These are phyloP conservation scores for Encarsia formosa DNA, from an alignment of 2,888 invertebrate species.

Conservation along the genomic window DNA sequence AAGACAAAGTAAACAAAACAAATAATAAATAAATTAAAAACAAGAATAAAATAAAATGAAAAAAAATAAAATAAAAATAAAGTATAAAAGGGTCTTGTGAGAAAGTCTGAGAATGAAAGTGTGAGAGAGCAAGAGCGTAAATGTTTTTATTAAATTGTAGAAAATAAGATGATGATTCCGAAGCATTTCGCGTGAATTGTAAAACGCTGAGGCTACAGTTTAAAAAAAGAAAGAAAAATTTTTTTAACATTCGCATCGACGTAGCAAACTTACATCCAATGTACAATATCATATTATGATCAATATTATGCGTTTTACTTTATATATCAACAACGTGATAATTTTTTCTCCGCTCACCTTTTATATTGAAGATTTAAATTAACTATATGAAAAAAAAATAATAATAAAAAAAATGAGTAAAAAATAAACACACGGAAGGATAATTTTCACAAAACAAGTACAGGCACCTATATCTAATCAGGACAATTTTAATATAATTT, in stretches of 20 bases:
- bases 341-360: slow-evolving; percentile 34
- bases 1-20: slow-evolving; percentile 10
- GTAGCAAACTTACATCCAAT: slow-evolving; percentile 39
- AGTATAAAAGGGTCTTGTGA: slow-evolving; percentile 24
- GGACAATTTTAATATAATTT: no score
- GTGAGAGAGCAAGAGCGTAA: slow-evolving; percentile 9
- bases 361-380: slow-evolving; percentile 27
- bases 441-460: no score
- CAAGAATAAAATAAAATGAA: slow-evolving; percentile 16
- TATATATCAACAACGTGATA: slow-evolving; percentile 33
- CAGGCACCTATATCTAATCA: no score
- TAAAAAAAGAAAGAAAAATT: slow-evolving; percentile 32
- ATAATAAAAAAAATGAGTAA: no score
- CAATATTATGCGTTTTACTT: slow-evolving; percentile 39
- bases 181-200: slow-evolving; percentile 39
- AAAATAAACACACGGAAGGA: no score
- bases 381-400: slow-evolving; percentile 11
- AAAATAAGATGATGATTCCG: slow-evolving; percentile 30
- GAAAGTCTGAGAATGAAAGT: not conserved
- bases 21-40: slow-evolving; percentile 8
- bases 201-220: slow-evolving; percentile 31
- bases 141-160: slow-evolving; percentile 18
- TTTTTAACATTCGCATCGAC: slow-evolving; percentile 40
- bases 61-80: slow-evolving; percentile 17
- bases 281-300: slow-evolving; percentile 42